Conservation (phyloP, 1,140 invertebrate genomes). For the Neocloeon triangulifer region DNA sequence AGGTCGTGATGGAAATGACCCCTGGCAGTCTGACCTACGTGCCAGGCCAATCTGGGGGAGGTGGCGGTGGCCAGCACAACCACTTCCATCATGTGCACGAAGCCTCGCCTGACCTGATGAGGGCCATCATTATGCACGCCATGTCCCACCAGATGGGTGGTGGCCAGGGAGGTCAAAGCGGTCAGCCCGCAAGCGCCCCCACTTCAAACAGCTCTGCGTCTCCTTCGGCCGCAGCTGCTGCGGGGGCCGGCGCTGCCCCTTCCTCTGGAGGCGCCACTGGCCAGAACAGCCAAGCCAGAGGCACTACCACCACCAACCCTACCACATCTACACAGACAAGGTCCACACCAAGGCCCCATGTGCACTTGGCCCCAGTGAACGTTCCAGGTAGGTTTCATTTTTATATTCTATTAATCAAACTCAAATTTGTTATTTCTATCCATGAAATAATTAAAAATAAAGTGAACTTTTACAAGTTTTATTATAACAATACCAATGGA, state of each 20-base stretch:
- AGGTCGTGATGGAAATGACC: constrained; percentile 44
- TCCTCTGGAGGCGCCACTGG: constrained; percentile 4
- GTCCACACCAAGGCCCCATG: constrained; percentile 36
- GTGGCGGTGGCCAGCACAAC: too few relatives aligned
- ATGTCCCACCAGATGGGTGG: too few relatives aligned
- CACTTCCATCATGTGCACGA: too few relatives aligned
- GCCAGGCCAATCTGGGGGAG: too few relatives aligned
- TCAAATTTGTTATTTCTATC: constrained; percentile 2
- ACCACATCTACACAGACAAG: constrained; percentile 40
- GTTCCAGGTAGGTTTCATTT: constrained; percentile 5
- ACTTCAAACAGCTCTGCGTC: constrained; percentile 4
- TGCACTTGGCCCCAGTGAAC: constrained; percentile 20
- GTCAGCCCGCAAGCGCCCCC: constrained; percentile 9
- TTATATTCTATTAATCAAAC: constrained; percentile 1
- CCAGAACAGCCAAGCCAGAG: constrained; percentile 17
- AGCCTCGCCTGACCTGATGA: too few relatives aligned
- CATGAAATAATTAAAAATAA: constrained; percentile 4
- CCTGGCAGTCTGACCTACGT: constrained; percentile 31
- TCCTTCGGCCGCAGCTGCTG: neutral
- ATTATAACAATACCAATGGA: constrained; percentile 7
- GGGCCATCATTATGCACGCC: too few relatives aligned
- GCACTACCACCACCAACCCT: constrained; percentile 34
- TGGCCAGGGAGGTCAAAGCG: too few relatives aligned
- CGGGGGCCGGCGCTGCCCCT: neutral
- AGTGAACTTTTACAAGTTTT: constrained; percentile 6